Base-by-base conservation (phyloP, 2,113 vertebrate species). In the Ochotona princeps region DNA sequence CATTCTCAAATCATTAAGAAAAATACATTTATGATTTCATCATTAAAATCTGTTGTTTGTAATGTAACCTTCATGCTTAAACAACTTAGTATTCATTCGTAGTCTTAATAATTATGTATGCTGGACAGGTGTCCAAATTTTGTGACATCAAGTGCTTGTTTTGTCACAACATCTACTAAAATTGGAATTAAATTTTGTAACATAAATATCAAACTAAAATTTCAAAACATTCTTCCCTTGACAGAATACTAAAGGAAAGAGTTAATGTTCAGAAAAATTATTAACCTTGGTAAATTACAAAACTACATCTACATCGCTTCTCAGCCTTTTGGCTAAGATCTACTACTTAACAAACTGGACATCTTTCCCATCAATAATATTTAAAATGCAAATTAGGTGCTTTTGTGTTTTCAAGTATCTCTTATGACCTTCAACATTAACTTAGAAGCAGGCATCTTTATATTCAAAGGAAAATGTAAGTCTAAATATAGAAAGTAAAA, bases 401-500 rank as follows among this genome's bases (percentile, higher is more conserved):
- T 75, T 89, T 75, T 76, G 44, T 89, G 26, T 91, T 75, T 86
- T 82, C 81, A 81, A 91, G 38, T 65, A n/a, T 8, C 69, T 91
- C 82, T 93, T 95, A 83, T 1, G 6, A 90, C 61, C 25, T 81
- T 92, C 76, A 73, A n/a, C 57, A 93, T 81, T 69, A 95, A 90
- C 28, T 3, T 63, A 81, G 61, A 14, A 9, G 28, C 38, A 93
- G 87, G 73, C 17, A 76, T 73, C 63, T 76, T 57, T 54, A 91
- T 73, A 90, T 66, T 89, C 72, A 92, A 90, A 93, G 7, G 7
- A 93, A 89, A 94, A 54, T 28, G 44, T 66, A 78, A 87, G 26
- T 28, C 89, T 89, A 78, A 87, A 87, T 74, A 81, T 11, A 94
- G 18, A 75, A 69, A 66, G 23, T 30, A 51, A 44, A 88, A 90